Percentiles rank a stretch among this genome's conserved stretches.
Evolutionary conservation across 2,113 vertebrate species (phyloP).

Genomic region (Campylomormyrus numenius): DNA sequence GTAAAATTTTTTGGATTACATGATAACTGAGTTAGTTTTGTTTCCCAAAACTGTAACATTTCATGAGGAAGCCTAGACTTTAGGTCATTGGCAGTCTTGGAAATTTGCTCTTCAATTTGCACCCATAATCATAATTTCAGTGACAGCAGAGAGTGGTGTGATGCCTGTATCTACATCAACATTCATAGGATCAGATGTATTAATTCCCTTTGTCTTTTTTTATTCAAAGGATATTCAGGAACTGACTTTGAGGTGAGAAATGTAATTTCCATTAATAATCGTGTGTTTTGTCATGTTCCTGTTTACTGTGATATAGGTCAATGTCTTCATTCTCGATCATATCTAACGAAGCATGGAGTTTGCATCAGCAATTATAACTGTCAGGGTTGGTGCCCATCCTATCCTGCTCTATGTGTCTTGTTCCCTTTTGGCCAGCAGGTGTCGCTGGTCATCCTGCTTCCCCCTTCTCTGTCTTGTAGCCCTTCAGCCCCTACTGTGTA

Average conservation of each 20-base stretch:
- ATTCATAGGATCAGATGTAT: background rate
- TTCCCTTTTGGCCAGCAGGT: background rate
- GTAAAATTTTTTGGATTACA: background rate
- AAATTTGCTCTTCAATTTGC: background rate
- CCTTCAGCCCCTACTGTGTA: no score
- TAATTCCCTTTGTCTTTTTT: background rate
- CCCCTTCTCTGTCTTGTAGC: background rate
- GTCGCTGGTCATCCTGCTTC: background rate
- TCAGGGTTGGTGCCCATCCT: background rate
- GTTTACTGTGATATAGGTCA: background rate
- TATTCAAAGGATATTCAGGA: constrained; percentile 18
- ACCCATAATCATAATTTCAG: background rate
- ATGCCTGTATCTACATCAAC: background rate
- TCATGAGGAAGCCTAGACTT: background rate
- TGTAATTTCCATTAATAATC: no score
- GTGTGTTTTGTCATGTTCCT: no score
- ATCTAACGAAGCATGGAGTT: background rate
- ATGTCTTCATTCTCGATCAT: background rate
- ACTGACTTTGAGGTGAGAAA: constrained; percentile 21
- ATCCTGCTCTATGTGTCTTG: background rate
- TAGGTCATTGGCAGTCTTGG: background rate
- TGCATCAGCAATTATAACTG: background rate
- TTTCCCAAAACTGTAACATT: background rate
- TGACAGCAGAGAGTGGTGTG: background rate
- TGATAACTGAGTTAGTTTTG: background rate